Evolutionary conservation across 2,797 vertebrate species (phyloP), one percentile per base, ranked within the genome.

Genomic region (Heterohyrax brucei): DNA sequence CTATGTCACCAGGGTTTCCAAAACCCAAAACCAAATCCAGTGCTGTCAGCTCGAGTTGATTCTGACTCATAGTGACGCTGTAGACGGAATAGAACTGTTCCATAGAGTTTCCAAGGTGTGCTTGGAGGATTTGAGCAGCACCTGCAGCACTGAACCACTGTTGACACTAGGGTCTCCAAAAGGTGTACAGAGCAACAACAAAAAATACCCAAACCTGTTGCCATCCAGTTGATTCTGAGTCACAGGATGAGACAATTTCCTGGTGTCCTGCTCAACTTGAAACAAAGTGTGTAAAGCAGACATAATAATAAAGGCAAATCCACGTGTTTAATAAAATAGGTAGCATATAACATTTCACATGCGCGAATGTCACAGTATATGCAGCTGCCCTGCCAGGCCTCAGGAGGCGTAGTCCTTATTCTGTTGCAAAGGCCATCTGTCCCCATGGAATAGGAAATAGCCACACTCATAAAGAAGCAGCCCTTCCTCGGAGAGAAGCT

Each of bases 361-460:
- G 81, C 83, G 59, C 18, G 46, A 33, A 92, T 87, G 84, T 59
- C 2, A 59, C 26, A 77, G 91, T 84, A 77, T 84, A 77, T 64
- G 28, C 88, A 96, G 96, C 94, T 97, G 95, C 95, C 94, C 48
- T 13, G 87, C 86, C 93, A 95, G 46, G 76, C 89, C 82, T 59
- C 82, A 87, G 33, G 92, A 96, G 84, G 77, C 96, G 77, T 13
- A 89, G 93, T 78, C 93, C 95, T 89, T 89, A 94, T 95, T 79
- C 87, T 91, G 89, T 97, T 79, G 92, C 95, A 96, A 97, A 97
- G 97, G 95, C 95, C 94, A 96, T 96, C 97, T 97, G 97, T 97
- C 97, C 97, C 92, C 91, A 68, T 61, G 80, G 96, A 97, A 80
- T 72, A 84, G 48, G 89, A 93, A 97, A 93, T 79, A 92, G 86